Evolutionary conservation across 2,113 vertebrate genomes (phyloP).

Genomic region (Azemiops feae): DNA sequence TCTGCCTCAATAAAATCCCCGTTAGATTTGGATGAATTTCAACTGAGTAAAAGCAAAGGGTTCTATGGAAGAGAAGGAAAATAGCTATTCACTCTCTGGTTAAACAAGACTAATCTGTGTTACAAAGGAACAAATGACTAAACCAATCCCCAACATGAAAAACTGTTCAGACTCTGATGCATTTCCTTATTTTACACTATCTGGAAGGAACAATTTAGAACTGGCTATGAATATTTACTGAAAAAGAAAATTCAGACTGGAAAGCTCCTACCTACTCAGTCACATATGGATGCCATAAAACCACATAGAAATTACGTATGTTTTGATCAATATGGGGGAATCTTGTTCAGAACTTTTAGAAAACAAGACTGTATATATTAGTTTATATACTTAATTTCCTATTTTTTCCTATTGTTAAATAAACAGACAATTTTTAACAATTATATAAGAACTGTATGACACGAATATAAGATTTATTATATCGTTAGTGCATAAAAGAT

Average conservation of each 20-base stretch:
- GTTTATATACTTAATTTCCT: neutral
- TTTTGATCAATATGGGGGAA: neutral
- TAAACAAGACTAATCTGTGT: neutral
- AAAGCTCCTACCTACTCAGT: neutral
- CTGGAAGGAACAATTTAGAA: neutral
- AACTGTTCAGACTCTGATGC: neutral
- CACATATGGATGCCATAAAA: neutral
- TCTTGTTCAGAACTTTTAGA: neutral
- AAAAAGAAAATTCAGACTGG: neutral
- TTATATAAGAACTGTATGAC: neutral
- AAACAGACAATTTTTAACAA: neutral
- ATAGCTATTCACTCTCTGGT: neutral
- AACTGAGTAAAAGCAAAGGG: neutral
- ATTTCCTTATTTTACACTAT: neutral
- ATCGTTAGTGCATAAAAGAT: neutral
- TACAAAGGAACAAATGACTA: neutral
- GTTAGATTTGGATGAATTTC: neutral
- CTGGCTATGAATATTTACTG: neutral
- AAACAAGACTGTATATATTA: neutral
- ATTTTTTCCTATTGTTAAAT: neutral
- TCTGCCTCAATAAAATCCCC: neutral
- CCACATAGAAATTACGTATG: neutral
- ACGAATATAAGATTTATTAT: neutral
- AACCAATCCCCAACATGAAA: neutral
- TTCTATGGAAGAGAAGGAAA: neutral